phyloP scores from a whole-genome alignment of 2,888 invertebrate genomes.

The Drosophila affinis region DNA sequence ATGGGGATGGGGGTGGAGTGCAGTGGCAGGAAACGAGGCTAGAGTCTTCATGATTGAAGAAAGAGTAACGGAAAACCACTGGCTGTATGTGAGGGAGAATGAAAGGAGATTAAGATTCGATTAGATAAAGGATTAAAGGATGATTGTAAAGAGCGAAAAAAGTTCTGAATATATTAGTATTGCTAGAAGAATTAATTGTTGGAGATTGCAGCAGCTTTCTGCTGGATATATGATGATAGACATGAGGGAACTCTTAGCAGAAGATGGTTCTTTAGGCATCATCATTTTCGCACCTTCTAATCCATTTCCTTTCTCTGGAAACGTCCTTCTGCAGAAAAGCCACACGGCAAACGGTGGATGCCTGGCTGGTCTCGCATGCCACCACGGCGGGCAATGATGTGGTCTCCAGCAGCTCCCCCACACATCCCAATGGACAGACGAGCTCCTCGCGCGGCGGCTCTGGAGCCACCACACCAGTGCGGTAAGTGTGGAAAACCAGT shows the following conservation, averaged over 20 bases:
- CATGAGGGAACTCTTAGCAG: too few relatives aligned
- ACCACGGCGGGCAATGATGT: conserved; percentile 85
- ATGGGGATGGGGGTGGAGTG: background rate
- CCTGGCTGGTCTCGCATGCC: conserved; percentile 95
- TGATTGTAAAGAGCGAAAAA: too few relatives aligned
- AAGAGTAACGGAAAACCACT: too few relatives aligned
- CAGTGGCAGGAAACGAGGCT: background rate
- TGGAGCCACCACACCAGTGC: conserved; percentile 96
- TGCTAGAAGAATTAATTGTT: too few relatives aligned
- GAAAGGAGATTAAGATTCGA: too few relatives aligned
- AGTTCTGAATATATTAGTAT: too few relatives aligned
- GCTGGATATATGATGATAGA: too few relatives aligned
- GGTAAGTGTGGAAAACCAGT: conserved; percentile 84
- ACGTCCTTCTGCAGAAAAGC: conserved; percentile 88
- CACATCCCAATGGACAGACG: conserved; percentile 84
- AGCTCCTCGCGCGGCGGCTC: conserved; percentile 89
- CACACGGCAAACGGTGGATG: conserved; percentile 95
- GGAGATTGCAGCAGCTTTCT: too few relatives aligned
- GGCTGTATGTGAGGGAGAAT: too few relatives aligned
- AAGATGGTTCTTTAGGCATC: too few relatives aligned
- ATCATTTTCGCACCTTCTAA: background rate
- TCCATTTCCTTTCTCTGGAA: background rate
- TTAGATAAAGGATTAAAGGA: too few relatives aligned
- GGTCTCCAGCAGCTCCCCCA: conserved; percentile 84
- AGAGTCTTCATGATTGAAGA: too few relatives aligned